Conservation (phyloP, 2,113 vertebrate species). For the Hydrolagus affinis region DNA sequence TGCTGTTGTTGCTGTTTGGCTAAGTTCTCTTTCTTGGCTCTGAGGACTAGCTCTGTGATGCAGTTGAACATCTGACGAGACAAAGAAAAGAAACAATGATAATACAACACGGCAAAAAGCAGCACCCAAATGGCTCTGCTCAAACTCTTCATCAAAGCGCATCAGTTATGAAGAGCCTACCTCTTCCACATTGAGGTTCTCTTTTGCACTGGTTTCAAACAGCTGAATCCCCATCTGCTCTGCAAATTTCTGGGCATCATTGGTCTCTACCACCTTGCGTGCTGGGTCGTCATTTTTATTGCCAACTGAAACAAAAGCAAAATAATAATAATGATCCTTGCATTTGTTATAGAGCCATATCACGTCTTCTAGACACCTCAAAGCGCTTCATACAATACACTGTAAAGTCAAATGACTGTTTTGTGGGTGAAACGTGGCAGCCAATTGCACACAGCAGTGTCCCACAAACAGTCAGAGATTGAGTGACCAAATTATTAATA, state of each 20-base stretch:
- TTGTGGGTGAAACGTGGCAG: too few relatives aligned
- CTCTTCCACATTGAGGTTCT: conserved; percentile 97
- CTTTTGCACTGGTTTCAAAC: conserved; percentile 97
- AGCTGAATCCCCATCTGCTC: conserved; percentile 97
- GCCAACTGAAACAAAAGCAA: conserved; percentile 64
- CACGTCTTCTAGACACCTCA: too few relatives aligned
- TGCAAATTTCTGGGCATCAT: conserved; percentile 93
- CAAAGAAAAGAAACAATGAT: not conserved
- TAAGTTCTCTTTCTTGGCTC: conserved; percentile 93
- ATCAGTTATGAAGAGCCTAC: conserved; percentile 43
- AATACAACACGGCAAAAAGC: not conserved
- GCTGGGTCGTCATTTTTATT: conserved; percentile 97
- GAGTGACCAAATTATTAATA: too few relatives aligned
- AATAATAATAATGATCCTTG: not conserved
- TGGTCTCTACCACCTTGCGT: conserved; percentile 94
- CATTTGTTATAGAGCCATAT: too few relatives aligned
- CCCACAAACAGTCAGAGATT: too few relatives aligned
- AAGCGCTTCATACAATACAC: too few relatives aligned
- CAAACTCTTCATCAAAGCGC: not conserved
- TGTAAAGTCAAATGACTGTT: too few relatives aligned
- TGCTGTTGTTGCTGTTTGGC: conserved; percentile 96
- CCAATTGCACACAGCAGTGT: too few relatives aligned
- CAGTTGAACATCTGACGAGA: conserved; percentile 91
- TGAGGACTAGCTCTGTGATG: conserved; percentile 94
- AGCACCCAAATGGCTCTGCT: not conserved